These are phyloP conservation scores for Octodon degus DNA, from an alignment of 2,113 vertebrate genomes.

Conservation along the genomic window DNA sequence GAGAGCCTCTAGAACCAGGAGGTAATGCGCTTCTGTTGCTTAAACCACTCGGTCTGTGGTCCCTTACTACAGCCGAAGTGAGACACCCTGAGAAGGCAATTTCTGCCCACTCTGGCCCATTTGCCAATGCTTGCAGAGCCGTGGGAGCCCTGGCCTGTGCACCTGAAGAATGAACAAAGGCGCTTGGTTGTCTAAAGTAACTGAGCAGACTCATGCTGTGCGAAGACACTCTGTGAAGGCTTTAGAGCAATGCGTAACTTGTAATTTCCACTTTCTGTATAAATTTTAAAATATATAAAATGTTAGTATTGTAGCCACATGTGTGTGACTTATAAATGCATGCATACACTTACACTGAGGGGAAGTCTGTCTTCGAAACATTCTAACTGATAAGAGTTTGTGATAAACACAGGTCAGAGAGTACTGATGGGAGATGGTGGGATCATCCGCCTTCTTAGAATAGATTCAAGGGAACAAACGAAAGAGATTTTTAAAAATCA, in stretches of 20 bases:
- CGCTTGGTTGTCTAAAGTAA: background rate
- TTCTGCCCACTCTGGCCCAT: background rate
- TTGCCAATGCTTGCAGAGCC: background rate
- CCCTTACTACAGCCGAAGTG: background rate
- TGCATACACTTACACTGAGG: fast-evolving
- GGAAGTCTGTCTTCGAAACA: background rate
- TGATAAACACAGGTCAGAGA: background rate
- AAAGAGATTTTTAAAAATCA: background rate
- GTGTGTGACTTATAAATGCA: background rate
- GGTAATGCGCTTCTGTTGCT: background rate
- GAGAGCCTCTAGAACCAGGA: background rate
- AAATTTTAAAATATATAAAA: background rate
- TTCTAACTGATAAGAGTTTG: background rate
- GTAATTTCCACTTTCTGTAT: background rate
- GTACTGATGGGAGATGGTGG: fast-evolving
- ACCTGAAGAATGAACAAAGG: background rate
- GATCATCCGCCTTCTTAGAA: background rate
- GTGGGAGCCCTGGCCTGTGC: background rate
- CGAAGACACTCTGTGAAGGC: fast-evolving
- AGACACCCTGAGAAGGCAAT: background rate
- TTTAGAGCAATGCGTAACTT: too few species aligned
- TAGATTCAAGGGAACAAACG: background rate
- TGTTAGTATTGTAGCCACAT: background rate
- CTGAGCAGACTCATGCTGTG: background rate
- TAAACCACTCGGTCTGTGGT: background rate